These are phyloP conservation scores for Blennius ocellaris DNA, from an alignment of 2,113 vertebrate genomes.

Conservation along the genomic window DNA sequence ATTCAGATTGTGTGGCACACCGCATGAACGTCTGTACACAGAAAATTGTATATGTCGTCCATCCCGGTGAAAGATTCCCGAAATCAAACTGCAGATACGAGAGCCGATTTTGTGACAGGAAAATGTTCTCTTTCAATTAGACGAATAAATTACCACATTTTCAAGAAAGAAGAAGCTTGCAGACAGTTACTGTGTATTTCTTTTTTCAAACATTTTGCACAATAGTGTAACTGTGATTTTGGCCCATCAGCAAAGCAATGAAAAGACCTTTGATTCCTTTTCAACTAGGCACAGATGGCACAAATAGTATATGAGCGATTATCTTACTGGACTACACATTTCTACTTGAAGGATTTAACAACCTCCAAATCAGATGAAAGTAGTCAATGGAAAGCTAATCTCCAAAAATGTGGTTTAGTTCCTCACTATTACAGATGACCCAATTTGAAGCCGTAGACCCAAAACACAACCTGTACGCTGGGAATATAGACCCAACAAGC, in stretches of 20 bases:
- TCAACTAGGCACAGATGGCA: background rate
- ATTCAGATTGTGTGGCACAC: constrained; percentile 45
- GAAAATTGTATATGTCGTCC: background rate
- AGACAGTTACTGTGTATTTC: background rate
- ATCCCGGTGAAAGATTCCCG: too few species aligned
- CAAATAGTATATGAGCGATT: background rate
- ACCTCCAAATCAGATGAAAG: background rate
- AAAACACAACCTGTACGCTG: constrained; percentile 7
- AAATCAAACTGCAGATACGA: background rate
- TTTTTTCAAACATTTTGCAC: background rate
- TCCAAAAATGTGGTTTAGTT: background rate
- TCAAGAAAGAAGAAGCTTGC: background rate
- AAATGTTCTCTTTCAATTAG: background rate
- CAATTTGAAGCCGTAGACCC: constrained; percentile 20
- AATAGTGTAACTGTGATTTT: background rate
- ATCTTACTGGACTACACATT: background rate
- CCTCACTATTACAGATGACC: constrained; percentile 18
- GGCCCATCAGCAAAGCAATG: background rate
- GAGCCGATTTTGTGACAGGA: background rate
- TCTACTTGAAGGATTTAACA: constrained; percentile 4
- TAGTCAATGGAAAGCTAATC: background rate
- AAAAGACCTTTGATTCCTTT: background rate
- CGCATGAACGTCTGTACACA: constrained; percentile 4
- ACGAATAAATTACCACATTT: background rate
- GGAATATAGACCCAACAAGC: constrained; percentile 22